Evolutionary conservation across 2,113 vertebrate species (phyloP).

Genomic region (Pomatorhinus ruficollis): DNA sequence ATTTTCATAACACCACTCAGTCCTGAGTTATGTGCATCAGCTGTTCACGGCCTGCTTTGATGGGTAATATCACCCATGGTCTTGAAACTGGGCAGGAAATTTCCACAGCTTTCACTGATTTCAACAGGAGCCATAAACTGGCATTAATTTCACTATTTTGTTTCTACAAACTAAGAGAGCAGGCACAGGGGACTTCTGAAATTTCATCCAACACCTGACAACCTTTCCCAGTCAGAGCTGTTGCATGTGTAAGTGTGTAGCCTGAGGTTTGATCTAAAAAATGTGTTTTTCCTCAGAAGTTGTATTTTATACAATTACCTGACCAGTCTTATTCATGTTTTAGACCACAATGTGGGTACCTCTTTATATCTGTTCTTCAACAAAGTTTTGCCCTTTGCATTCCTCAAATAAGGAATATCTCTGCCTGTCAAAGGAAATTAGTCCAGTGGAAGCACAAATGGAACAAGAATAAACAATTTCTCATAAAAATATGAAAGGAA

Average conservation of each 20-base stretch:
- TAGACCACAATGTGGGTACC: not conserved
- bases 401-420: not conserved
- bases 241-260: not conserved
- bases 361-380: not conserved
- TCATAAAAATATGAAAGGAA: not conserved
- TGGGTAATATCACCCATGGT: accelerated
- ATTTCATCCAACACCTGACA: not conserved
- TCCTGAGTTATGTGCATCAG: not conserved
- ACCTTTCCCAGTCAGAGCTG: not conserved
- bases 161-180: not conserved
- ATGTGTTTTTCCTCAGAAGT: not conserved
- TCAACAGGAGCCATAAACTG: accelerated
- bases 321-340: not conserved
- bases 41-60: not conserved
- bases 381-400: not conserved
- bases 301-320: not conserved
- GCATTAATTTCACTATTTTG: not conserved
- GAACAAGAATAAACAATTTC: not conserved
- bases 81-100: not conserved
- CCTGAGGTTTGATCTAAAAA: not conserved
- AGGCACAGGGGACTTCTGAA: not conserved
- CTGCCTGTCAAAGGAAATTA: not conserved
- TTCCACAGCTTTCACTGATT: not conserved
- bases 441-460: not conserved
- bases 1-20: not conserved